These are phyloP conservation scores for Chondrosia reniformis DNA, from an alignment of 37 sponge, comb jelly and placozoan genomes.

Conservation along the genomic window DNA sequence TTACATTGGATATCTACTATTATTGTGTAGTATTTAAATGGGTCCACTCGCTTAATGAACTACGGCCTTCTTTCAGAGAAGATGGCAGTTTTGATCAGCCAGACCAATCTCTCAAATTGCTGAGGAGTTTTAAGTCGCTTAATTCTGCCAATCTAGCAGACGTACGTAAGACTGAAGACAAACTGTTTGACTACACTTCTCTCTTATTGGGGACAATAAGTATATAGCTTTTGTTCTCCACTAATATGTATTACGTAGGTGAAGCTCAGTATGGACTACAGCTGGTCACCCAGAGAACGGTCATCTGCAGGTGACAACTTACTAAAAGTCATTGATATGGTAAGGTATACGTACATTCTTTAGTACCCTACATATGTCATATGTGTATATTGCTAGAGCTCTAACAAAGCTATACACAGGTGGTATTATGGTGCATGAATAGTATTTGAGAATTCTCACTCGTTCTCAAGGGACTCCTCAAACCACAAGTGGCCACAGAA, in stretches of 20 bases:
- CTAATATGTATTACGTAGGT: slow-evolving; percentile 21
- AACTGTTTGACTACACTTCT: neutral
- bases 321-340: slow-evolving; percentile 46
- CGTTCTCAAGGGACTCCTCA: slow-evolving; percentile 40
- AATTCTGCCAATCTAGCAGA: slow-evolving; percentile 28
- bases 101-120: slow-evolving; percentile 41
- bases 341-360: neutral
- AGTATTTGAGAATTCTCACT: neutral
- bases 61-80: slow-evolving; percentile 31
- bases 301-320: slow-evolving; percentile 31
- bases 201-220: neutral
- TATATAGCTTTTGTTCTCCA: neutral
- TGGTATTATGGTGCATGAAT: neutral
- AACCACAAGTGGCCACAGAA: slow-evolving; percentile 59
- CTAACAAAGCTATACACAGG: neutral
- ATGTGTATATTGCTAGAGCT: neutral
- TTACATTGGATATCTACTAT: no score
- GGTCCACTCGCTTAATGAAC: slow-evolving; percentile 39
- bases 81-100: slow-evolving; percentile 52
- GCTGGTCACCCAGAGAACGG: slow-evolving; percentile 50
- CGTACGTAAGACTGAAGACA: slow-evolving; percentile 20
- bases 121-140: slow-evolving; percentile 41
- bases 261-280: slow-evolving; percentile 6
- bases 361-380: neutral
- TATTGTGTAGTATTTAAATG: slow-evolving; percentile 42